A percentile compares a stretch with the other conserved stretches of the same genome.
These are phyloP conservation scores for Agrilus mali DNA, from an alignment of 2,888 invertebrate species.

Conservation along the genomic window DNA sequence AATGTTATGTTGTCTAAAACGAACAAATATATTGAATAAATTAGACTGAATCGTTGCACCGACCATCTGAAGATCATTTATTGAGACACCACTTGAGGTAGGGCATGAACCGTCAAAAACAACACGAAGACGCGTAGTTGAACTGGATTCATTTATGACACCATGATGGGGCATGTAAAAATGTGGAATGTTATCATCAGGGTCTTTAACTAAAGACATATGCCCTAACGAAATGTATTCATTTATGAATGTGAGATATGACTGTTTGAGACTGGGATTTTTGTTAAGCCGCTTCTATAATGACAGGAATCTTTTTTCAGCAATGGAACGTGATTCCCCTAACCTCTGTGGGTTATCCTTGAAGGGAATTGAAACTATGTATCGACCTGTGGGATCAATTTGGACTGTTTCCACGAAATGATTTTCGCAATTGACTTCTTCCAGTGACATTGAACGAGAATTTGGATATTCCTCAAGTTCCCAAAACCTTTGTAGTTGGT, in stretches of 20 bases:
- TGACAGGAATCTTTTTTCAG: background rate
- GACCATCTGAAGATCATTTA: slow-evolving; percentile 11
- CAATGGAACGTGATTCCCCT: slow-evolving; percentile 2
- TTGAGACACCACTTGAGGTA: slow-evolving; percentile 5
- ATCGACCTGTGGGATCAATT: background rate
- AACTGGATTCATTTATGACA: slow-evolving; percentile 7
- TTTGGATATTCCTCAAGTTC: slow-evolving; percentile 1
- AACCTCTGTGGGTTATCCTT: background rate
- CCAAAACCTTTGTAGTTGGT: slow-evolving; percentile 4
- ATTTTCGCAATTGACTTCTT: slow-evolving; percentile 6
- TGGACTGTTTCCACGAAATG: slow-evolving; percentile 2
- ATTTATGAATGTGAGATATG: slow-evolving; percentile 3
- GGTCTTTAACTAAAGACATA: slow-evolving; percentile 1
- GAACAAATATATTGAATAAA: slow-evolving; percentile 12
- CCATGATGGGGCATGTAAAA: slow-evolving; percentile 7
- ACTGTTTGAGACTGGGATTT: background rate
- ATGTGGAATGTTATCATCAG: background rate
- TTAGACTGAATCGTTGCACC: slow-evolving; percentile 10
- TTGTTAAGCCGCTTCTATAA: slow-evolving; percentile 1
- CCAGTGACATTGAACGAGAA: background rate
- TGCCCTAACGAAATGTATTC: slow-evolving; percentile 5
- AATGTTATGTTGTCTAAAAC: slow-evolving; percentile 14
- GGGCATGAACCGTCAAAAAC: slow-evolving; percentile 7
- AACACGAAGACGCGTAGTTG: slow-evolving; percentile 8
- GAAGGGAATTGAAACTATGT: slow-evolving; percentile 4